Evolutionary conservation across 2,797 vertebrate genomes (phyloP), one percentile per base, ranked within the genome.

Genomic region (Rhinatrema bivittatum): DNA sequence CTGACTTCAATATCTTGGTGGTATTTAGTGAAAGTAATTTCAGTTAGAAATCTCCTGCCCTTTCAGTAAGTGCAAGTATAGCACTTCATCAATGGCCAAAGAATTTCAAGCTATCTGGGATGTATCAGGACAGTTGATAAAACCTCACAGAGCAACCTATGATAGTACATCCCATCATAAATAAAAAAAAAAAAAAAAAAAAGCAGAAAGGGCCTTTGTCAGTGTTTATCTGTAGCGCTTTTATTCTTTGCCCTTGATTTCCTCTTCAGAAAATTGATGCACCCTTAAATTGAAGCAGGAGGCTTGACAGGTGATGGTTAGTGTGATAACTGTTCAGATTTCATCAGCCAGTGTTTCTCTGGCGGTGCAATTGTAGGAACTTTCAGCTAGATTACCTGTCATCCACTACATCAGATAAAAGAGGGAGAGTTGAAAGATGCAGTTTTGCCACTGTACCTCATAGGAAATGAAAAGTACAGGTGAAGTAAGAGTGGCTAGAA

Each of bases 261-360:
- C 91, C 90, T 97, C 94, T 97, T 97, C 93, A 94, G 93, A 96
- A 98, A 97, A 98, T 94, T 93, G 91, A 97, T 96, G 91, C 84
- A 82, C 91, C 89, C 88, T 93, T 92, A 95, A 94, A 97, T 92
- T 93, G 91, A 97, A 94, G 91, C 90, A 68, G 87, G 91, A 90
- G 79, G 85, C 85, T 91, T 94, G 94, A 94, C 94, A 97, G 94
- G 93, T 94, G 93, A 97, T 98, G 91, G 93, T 97, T 94, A 93
- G 88, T 87, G 86, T 91, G 91, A 97, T 97, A 94, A 98, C 94
- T 93, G 88, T 91, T 93, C 87, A 91, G 92, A 97, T 98, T 97
- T 98, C 91, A 95, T 97, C 94, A 96, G 90, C 84, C 76, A 62
- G 65, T 82, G 84, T 79, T 85, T 86, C 84, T 85, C 83, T 90